Conservation (phyloP, 2,888 invertebrate genomes). For the Petrophora chlorosata region DNA sequence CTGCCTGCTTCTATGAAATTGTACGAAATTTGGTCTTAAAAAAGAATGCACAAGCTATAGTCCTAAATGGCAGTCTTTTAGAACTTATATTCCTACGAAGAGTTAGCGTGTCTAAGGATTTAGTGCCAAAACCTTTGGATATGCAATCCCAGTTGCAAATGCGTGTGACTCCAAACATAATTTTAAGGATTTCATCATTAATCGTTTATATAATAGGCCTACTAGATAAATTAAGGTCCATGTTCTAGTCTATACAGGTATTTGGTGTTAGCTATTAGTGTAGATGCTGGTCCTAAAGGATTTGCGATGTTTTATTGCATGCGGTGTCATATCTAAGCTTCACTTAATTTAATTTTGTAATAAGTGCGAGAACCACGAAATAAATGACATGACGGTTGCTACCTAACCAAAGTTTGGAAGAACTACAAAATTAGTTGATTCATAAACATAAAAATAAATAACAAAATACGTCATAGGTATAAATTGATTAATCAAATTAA, state of each 20-base stretch:
- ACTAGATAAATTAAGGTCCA: slow-evolving; percentile 62
- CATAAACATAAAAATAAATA: no score
- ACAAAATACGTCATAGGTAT: no score
- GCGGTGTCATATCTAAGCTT: slow-evolving; percentile 46
- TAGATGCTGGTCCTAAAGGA: slow-evolving; percentile 59
- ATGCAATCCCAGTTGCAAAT: slow-evolving; percentile 14
- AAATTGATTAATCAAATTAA: no score
- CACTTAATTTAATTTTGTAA: slow-evolving; percentile 8
- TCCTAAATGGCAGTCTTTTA: slow-evolving; percentile 10
- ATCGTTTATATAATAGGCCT: slow-evolving; percentile 64
- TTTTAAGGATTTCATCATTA: slow-evolving; percentile 30
- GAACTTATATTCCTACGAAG: slow-evolving; percentile 6
- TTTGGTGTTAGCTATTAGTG: slow-evolving; percentile 72
- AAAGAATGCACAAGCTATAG: background rate
- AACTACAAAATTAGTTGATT: background rate
- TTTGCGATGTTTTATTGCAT: slow-evolving; percentile 50
- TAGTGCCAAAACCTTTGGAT: slow-evolving; percentile 26
- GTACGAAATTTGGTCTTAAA: background rate
- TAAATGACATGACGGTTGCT: slow-evolving; percentile 6
- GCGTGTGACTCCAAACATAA: slow-evolving; percentile 24
- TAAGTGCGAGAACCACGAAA: background rate
- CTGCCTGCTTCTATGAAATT: slow-evolving; percentile 11
- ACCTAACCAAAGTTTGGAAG: no score
- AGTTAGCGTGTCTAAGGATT: slow-evolving; percentile 13
- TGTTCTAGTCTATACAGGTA: slow-evolving; percentile 65